Evolutionary conservation across 1,140 invertebrate species (phyloP).

Genomic region (Whitmania pigra): DNA sequence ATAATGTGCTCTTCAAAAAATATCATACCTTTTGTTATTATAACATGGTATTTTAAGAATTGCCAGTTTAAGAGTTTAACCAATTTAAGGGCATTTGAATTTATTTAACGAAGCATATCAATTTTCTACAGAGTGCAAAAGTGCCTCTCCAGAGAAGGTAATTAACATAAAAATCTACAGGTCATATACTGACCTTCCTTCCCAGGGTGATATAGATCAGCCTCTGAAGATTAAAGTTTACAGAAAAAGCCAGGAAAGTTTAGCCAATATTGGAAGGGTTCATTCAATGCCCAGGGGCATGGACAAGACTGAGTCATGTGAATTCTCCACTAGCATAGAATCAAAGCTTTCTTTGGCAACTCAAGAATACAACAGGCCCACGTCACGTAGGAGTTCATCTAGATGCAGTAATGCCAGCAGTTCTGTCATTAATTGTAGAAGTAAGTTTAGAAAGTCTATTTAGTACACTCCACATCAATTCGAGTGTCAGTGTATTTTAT

Average conservation of each 20-base stretch:
- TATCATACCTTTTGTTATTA: too few species aligned
- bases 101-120: neutral
- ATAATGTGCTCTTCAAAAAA: too few species aligned
- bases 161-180: neutral
- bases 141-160: neutral
- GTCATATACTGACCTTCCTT: slow-evolving; percentile 4
- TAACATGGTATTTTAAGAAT: too few species aligned
- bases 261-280: neutral
- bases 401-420: slow-evolving; percentile 9
- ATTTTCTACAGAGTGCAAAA: neutral
- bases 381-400: neutral
- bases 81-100: too few species aligned
- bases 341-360: neutral
- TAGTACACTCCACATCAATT: neutral
- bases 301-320: slow-evolving; percentile 1
- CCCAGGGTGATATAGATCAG: neutral
- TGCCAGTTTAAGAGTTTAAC: too few species aligned
- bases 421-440: slow-evolving; percentile 4
- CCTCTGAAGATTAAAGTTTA: slow-evolving; percentile 9
- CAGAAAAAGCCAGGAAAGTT: slow-evolving; percentile 5
- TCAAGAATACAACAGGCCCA: neutral
- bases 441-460: neutral
- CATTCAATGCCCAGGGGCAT: slow-evolving; percentile 3
- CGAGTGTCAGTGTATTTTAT: neutral
- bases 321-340: slow-evolving; percentile 5